phyloP scores from a whole-genome alignment of 1,140 invertebrate species.

The Caligus rogercresseyi region DNA sequence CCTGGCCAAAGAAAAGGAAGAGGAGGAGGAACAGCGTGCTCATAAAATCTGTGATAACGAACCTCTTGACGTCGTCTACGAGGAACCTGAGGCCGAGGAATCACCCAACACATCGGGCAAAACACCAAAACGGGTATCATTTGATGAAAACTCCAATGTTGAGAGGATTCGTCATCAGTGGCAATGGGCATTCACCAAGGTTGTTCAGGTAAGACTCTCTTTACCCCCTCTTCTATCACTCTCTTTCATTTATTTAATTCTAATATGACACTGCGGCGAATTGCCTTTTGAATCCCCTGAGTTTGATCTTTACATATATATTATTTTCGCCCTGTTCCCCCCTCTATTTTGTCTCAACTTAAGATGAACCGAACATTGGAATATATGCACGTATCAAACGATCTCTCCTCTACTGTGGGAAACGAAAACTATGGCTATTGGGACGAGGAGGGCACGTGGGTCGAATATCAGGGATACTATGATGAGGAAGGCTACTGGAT shows the following conservation, averaged over 20 bases:
- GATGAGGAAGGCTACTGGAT: slow-evolving; percentile 6
- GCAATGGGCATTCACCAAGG: slow-evolving; percentile 18
- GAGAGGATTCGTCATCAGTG: slow-evolving; percentile 3
- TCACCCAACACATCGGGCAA: not conserved
- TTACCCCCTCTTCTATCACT: not conserved
- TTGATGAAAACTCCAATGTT: not conserved
- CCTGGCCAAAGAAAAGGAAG: not conserved
- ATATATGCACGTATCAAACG: not conserved
- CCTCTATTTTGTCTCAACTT: too few relatives aligned
- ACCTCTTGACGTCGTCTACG: not conserved
- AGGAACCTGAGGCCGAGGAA: not conserved
- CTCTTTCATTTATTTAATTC: not conserved
- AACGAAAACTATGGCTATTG: slow-evolving; percentile 1
- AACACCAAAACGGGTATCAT: not conserved
- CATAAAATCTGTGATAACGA: not conserved
- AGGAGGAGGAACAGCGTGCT: not conserved
- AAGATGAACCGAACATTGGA: not conserved
- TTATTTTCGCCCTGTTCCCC: not conserved
- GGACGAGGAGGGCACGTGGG: not conserved
- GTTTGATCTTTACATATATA: not conserved
- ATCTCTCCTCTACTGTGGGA: not conserved
- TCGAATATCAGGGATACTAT: not conserved
- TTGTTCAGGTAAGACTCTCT: slow-evolving; percentile 16
- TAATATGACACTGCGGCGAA: too few relatives aligned
- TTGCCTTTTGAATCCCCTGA: not conserved